Percentiles rank a stretch among this genome's conserved stretches.
Conservation (phyloP, 23 tunicate species). For the Trididemnum miniatum region DNA sequence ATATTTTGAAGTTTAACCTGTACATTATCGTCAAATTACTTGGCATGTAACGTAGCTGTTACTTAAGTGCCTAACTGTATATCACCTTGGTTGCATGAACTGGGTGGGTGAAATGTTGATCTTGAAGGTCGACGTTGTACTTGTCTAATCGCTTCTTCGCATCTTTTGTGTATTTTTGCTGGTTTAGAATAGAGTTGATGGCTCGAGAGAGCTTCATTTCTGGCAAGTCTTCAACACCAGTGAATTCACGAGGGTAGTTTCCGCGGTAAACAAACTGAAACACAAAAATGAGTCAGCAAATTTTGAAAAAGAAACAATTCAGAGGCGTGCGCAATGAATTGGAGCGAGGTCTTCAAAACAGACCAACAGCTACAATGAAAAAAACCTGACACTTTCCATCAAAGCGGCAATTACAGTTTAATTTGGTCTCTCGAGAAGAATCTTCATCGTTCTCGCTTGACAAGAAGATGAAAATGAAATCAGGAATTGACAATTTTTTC, state of each 20-base stretch:
- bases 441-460: too few species aligned
- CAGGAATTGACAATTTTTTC: too few species aligned
- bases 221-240: constrained; percentile 58
- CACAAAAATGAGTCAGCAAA: not conserved
- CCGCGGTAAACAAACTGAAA: constrained; percentile 35
- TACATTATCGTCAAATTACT: too few species aligned
- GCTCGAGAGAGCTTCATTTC: constrained; percentile 73
- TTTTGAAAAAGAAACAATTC: too few species aligned
- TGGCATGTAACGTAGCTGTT: not conserved
- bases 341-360: too few species aligned
- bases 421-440: too few species aligned
- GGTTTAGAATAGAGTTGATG: constrained; percentile 51
- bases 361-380: too few species aligned
- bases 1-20: too few species aligned
- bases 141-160: constrained; percentile 73
- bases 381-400: too few species aligned
- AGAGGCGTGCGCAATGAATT: too few species aligned
- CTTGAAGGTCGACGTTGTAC: constrained; percentile 68
- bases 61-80: not conserved
- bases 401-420: too few species aligned
- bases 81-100: constrained; percentile 57
- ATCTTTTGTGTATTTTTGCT: constrained; percentile 51
- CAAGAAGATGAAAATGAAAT: too few species aligned
- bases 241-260: constrained; percentile 48
- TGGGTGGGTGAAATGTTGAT: constrained; percentile 71